These are phyloP conservation scores for Tipula vernalis DNA, from an alignment of 2,888 invertebrate genomes.

Conservation along the genomic window DNA sequence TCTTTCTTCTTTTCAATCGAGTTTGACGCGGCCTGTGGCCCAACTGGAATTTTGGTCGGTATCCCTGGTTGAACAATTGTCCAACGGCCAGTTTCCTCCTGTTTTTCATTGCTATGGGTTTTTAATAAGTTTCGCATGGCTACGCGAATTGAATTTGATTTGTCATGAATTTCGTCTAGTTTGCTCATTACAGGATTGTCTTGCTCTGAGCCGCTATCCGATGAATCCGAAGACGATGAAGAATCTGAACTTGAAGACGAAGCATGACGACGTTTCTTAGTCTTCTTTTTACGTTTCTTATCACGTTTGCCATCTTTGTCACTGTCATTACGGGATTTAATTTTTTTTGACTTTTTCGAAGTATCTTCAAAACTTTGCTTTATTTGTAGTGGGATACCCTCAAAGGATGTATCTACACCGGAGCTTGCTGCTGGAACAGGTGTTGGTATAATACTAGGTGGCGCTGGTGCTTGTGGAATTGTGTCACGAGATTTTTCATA, in stretches of 20 bases:
- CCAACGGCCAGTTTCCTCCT: constrained; percentile 32
- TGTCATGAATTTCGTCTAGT: constrained; percentile 31
- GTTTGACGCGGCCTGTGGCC: constrained; percentile 16
- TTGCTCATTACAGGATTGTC: constrained; percentile 10
- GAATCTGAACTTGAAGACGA: constrained; percentile 20
- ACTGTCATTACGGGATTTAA: constrained; percentile 11
- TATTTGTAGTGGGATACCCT: constrained; percentile 18
- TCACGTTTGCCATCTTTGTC: constrained; percentile 31
- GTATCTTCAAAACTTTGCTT: constrained; percentile 14
- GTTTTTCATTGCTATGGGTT: constrained; percentile 25
- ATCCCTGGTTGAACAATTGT: constrained; percentile 32
- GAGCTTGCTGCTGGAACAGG: constrained; percentile 20
- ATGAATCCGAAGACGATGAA: constrained; percentile 23
- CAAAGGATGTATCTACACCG: constrained; percentile 17
- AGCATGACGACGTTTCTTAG: constrained; percentile 33
- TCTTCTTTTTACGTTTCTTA: constrained; percentile 40
- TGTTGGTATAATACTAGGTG: constrained; percentile 23
- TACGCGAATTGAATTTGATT: constrained; percentile 48
- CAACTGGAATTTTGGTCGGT: constrained; percentile 22
- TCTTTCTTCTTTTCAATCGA: constrained; percentile 36
- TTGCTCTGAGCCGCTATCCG: constrained; percentile 19
- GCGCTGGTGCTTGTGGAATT: constrained; percentile 28
- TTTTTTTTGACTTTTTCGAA: constrained; percentile 38
- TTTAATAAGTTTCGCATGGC: constrained; percentile 48
- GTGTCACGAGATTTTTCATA: constrained; percentile 34